Evolutionary conservation across 2,888 invertebrate genomes (phyloP), one percentile per base, ranked within the genome.

Genomic region (Pheosia gnoma): DNA sequence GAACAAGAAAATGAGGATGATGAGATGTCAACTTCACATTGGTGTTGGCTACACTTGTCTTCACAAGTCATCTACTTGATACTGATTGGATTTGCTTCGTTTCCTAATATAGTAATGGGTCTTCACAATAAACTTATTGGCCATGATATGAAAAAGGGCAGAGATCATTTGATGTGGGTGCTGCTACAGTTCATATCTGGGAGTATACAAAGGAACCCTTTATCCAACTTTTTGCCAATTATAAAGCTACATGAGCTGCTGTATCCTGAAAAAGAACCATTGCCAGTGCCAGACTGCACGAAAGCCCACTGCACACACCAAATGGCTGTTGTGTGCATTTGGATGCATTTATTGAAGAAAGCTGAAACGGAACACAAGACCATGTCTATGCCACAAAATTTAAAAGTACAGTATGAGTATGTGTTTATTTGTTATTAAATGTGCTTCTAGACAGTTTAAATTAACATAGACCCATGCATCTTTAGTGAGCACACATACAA

Each of bases 151-250:
- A 95, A 97, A 65, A 97, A 98, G 87, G 98, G 99, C 0, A 94
- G 99, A 57, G 99, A 99, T 89, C 98, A 99, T 80, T 93, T 99
- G n/a, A 99, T 99, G 99, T 99, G 99, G 99, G 97, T 98, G 36
- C 92, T 99, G 25, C 92, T 99, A 54, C 99, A 99, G 90, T 99
- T 98, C 81, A 98, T 99, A 77, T 99, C 99, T 0, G 99, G 99
- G 58, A 98, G 98, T 81, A 98, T 98, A 79, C 98, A 98, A 86
- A 96, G 98, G 75, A 98, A 98, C 90, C 97, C 98, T 0, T 89
- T 97, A 57, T 96, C 96, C 0, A 98, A 98, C 84, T 98, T 98
- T 81, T 90, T 98, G 67, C 98, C 98, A 0, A 98, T 99, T 65
- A 95, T 99, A 76, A 96, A 97, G 83, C 93, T 99, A 10, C 98